These are phyloP conservation scores for Porites cylindrica DNA, from an alignment of 92 coral and sea anemone species.

Conservation along the genomic window DNA sequence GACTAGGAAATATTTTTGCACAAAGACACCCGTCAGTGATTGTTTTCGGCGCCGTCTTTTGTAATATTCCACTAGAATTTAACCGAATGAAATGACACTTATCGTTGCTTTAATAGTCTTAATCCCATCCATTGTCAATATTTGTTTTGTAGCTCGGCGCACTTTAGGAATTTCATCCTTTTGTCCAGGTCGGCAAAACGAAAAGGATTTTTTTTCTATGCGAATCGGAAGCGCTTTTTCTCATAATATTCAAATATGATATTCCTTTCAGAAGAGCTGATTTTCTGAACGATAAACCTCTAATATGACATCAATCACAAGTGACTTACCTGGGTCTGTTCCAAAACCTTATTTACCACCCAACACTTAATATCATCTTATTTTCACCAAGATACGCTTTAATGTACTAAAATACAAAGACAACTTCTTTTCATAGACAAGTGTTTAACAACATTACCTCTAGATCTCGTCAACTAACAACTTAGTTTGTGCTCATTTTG, in stretches of 20 bases:
- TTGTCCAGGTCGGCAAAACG: conserved; percentile 10
- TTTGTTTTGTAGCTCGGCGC: background rate
- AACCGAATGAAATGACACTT: conserved; percentile 17
- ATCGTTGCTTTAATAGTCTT: conserved; percentile 17
- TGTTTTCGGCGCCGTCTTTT: conserved; percentile 38
- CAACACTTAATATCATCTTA: no score
- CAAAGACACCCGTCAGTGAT: background rate
- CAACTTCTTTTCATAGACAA: background rate
- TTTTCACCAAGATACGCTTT: background rate
- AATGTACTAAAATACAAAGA: background rate
- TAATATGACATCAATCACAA: conserved; percentile 2
- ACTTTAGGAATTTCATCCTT: conserved; percentile 17
- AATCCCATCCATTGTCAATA: conserved; percentile 28
- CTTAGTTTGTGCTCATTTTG: conserved; percentile 1
- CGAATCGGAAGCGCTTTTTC: conserved; percentile 38
- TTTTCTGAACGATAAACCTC: background rate
- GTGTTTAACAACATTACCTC: conserved; percentile 1
- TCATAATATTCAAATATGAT: conserved; percentile 17
- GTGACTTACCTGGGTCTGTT: conserved; percentile 4
- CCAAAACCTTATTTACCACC: no score
- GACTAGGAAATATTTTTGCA: background rate
- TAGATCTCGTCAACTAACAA: background rate
- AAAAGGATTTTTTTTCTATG: background rate
- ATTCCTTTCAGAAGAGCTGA: conserved; percentile 34
- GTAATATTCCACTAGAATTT: conserved; percentile 15